Percentiles rank a stretch among this genome's conserved stretches.
These are phyloP conservation scores for Drosophila atripex DNA, from an alignment of 2,888 invertebrate species.

Conservation along the genomic window DNA sequence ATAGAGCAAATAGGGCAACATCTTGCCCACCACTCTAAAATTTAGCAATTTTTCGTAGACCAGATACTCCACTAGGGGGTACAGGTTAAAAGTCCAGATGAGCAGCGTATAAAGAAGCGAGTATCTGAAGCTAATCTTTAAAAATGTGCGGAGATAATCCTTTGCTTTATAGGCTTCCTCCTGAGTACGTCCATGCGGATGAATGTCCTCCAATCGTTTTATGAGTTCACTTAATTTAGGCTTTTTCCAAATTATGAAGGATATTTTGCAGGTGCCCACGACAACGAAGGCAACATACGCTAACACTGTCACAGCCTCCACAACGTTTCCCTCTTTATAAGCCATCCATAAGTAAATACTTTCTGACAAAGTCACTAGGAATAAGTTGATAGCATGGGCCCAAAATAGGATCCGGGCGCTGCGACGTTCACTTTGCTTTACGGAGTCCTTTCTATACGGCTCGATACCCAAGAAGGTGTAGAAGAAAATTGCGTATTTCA, in stretches of 20 bases:
- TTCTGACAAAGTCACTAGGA: conserved; percentile 48
- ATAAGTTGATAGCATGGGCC: conserved; percentile 58
- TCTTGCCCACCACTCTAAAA: conserved; percentile 46
- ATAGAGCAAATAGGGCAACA: conserved; percentile 70
- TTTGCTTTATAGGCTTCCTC: conserved; percentile 40
- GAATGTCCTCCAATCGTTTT: conserved; percentile 55
- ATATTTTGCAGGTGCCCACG: conserved; percentile 74
- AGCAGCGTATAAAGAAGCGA: conserved; percentile 72
- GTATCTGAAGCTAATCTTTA: conserved; percentile 60
- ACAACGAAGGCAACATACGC: conserved; percentile 76
- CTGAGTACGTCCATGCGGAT: conserved; percentile 45
- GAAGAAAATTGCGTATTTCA: conserved; percentile 72
- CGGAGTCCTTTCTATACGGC: conserved; percentile 42
- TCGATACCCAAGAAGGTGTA: conserved; percentile 66
- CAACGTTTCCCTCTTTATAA: conserved; percentile 51
- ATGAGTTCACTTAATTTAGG: conserved; percentile 58
- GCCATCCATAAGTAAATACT: conserved; percentile 61
- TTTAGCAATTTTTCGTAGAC: conserved; percentile 61
- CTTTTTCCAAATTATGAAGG: conserved; percentile 67
- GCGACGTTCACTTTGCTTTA: not conserved
- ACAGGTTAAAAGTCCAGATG: conserved; percentile 81
- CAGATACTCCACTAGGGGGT: conserved; percentile 59
- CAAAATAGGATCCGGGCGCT: conserved; percentile 49
- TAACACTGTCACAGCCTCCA: conserved; percentile 73
- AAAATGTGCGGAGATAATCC: conserved; percentile 49